Conservation (phyloP, 2,113 vertebrate genomes). For the Urocitellus parryii region DNA sequence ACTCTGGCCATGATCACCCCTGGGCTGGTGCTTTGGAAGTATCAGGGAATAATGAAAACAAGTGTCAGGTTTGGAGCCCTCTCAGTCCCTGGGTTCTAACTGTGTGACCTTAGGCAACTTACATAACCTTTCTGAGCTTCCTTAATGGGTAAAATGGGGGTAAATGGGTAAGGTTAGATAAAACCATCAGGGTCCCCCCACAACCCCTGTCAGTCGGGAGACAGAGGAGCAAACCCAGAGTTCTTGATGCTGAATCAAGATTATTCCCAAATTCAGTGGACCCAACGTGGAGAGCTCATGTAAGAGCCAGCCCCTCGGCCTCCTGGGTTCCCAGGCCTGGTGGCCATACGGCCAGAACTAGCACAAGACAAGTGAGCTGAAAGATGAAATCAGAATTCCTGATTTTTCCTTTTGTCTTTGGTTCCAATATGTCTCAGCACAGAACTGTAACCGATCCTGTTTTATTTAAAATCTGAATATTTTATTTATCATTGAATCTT, state of each 20-base stretch:
- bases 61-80: background rate
- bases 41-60: background rate
- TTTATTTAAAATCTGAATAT: background rate
- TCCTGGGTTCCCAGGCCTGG: background rate
- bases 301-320: background rate
- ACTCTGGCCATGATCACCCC: background rate
- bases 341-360: background rate
- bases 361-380: background rate
- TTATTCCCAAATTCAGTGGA: background rate
- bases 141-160: background rate
- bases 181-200: background rate
- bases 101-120: background rate
- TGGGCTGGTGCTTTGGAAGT: background rate
- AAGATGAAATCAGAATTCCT: background rate
- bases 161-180: background rate
- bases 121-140: slow-evolving; percentile 29
- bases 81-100: background rate
- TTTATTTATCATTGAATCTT: background rate
- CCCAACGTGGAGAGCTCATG: background rate
- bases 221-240: background rate
- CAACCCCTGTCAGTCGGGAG: background rate
- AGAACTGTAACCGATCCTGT: background rate
- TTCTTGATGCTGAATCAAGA: background rate
- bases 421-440: background rate
- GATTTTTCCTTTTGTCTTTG: slow-evolving; percentile 22